A percentile compares a stretch with the other conserved stretches of the same genome.
Conservation (phyloP, 1,140 invertebrate species). For the Drosophila kepulauana region DNA sequence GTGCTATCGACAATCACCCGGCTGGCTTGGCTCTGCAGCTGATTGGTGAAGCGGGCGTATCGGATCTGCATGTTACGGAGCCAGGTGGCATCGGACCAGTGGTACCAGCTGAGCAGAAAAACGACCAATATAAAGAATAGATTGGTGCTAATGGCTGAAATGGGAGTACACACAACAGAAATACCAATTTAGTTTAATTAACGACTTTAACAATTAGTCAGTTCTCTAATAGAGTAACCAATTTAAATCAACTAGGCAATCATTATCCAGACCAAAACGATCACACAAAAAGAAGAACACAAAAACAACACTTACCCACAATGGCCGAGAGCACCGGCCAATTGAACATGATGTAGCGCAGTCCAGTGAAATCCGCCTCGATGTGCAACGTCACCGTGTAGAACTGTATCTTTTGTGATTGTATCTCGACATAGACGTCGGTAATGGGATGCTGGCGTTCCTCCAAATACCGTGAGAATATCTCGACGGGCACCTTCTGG, state of each 20-base stretch:
- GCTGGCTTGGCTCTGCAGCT: constrained; percentile 64
- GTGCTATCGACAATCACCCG: constrained; percentile 64
- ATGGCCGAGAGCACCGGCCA: constrained; percentile 92
- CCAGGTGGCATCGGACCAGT: constrained; percentile 85
- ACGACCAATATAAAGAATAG: constrained; percentile 93
- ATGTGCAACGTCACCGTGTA: constrained; percentile 92
- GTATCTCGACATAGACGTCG: constrained; percentile 92
- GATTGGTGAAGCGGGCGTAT: constrained; percentile 70
- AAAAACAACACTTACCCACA: constrained; percentile 83
- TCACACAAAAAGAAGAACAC: no score
- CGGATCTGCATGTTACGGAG: constrained; percentile 71
- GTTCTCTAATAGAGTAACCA: background rate
- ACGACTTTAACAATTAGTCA: background rate
- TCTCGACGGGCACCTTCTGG: constrained; percentile 91
- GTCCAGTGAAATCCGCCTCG: constrained; percentile 93
- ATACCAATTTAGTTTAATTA: constrained; percentile 36
- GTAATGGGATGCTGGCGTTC: constrained; percentile 93
- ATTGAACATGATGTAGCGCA: constrained; percentile 95
- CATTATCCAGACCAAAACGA: background rate
- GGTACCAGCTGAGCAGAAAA: constrained; percentile 92
- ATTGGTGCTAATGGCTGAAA: constrained; percentile 90
- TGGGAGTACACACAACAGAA: constrained; percentile 34
- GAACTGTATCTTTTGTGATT: constrained; percentile 91
- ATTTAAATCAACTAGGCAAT: no score
- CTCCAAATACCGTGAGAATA: constrained; percentile 94